These are phyloP conservation scores for Excalfactoria chinensis DNA, from an alignment of 2,113 vertebrate genomes.

Conservation along the genomic window DNA sequence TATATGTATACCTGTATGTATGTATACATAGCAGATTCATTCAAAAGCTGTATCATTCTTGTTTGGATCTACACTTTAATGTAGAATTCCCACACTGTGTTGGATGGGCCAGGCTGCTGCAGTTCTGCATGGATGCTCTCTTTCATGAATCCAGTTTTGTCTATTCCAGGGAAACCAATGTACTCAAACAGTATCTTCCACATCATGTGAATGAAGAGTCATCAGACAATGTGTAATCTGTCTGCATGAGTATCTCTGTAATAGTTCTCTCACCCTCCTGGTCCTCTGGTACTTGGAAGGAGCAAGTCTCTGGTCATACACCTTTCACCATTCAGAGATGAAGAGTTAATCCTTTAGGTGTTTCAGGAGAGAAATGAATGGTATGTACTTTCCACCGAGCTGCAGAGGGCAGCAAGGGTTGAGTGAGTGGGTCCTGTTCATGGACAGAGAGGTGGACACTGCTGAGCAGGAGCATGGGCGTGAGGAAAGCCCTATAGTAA, in stretches of 20 bases:
- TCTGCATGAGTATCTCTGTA: background rate
- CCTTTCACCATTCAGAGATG: background rate
- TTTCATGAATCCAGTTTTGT: background rate
- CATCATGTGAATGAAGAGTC: background rate
- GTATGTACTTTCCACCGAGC: background rate
- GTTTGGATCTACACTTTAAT: background rate
- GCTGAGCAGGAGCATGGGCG: accelerated
- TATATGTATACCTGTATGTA: accelerated
- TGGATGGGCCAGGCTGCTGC: background rate
- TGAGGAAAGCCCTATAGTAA: background rate
- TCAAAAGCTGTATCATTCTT: background rate
- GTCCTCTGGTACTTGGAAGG: background rate
- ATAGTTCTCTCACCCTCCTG: background rate
- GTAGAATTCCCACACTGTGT: accelerated
- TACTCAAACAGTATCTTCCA: background rate
- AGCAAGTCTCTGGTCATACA: accelerated
- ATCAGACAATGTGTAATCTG: background rate
- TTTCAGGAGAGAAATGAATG: background rate
- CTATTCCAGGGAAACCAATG: background rate
- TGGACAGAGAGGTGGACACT: background rate
- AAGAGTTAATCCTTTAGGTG: background rate
- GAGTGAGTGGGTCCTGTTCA: accelerated
- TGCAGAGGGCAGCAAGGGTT: background rate
- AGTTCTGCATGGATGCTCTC: background rate
- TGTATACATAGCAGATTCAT: accelerated